Conservation (phyloP, 2,888 invertebrate species). For the Agrochola litura region DNA sequence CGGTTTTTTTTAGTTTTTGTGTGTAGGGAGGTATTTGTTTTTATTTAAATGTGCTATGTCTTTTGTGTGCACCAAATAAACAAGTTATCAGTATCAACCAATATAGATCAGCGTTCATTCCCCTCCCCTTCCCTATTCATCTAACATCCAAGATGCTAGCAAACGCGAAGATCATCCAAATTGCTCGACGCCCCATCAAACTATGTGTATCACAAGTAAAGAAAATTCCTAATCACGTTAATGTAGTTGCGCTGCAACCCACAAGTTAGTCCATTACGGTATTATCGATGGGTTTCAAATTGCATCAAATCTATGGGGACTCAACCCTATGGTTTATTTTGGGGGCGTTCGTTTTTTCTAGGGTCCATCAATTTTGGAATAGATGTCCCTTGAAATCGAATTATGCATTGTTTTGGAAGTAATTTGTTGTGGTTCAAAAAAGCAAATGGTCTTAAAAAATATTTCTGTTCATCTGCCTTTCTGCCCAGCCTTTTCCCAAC, state of each 20-base stretch:
- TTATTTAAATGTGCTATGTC: too few species aligned
- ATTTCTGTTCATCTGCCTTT: neutral
- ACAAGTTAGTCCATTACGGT: conserved; percentile 84
- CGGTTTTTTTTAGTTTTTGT: too few species aligned
- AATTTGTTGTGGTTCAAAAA: conserved; percentile 22
- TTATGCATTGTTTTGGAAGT: conserved; percentile 47
- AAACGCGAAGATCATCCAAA: neutral
- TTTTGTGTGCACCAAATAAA: too few species aligned
- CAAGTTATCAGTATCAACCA: too few species aligned
- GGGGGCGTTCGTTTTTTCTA: conserved; percentile 58
- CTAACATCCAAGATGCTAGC: too few species aligned
- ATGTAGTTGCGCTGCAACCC: conserved; percentile 87
- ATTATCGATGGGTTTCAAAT: conserved; percentile 89
- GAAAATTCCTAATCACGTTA: conserved; percentile 86
- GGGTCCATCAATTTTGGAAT: conserved; percentile 52
- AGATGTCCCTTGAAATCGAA: conserved; percentile 57
- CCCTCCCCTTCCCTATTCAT: too few species aligned
- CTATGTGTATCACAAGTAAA: conserved; percentile 72
- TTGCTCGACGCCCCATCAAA: conserved; percentile 2
- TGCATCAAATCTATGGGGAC: conserved; percentile 84
- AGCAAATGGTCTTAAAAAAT: neutral
- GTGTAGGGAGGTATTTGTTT: too few species aligned
- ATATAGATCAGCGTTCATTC: too few species aligned
- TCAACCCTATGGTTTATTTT: conserved; percentile 70
- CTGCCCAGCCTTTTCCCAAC: too few species aligned